A percentile compares a stretch with the other conserved stretches of the same genome.
phyloP scores from a whole-genome alignment of 2,888 invertebrate species.

The Cheilosia vulpina region DNA sequence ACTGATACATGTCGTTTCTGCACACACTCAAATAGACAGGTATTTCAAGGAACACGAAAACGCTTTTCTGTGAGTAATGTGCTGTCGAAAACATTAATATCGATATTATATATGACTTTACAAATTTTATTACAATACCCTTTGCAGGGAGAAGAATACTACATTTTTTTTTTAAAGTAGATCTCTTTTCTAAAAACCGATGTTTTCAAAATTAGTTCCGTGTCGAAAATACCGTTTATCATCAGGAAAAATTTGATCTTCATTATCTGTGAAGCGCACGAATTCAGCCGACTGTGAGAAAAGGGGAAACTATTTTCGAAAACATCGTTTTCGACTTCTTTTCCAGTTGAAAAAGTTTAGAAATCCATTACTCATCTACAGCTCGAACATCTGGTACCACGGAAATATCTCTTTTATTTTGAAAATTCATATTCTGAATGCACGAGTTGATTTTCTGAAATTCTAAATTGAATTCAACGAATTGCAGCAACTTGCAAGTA shows the following conservation, averaged over 20 bases:
- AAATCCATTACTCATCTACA: neutral
- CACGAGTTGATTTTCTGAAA: no score
- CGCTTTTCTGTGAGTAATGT: constrained; percentile 4
- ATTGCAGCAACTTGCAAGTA: no score
- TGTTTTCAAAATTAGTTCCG: neutral
- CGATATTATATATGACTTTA: no score
- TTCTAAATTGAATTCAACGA: no score
- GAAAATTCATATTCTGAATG: no score
- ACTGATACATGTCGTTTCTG: neutral
- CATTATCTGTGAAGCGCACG: neutral
- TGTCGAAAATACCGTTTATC: neutral
- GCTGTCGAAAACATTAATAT: neutral
- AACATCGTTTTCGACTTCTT: neutral
- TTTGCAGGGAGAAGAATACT: neutral
- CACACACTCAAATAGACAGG: constrained; percentile 5
- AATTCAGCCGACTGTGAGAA: neutral
- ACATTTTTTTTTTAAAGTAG: no score
- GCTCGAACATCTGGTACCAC: no score
- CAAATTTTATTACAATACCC: neutral
- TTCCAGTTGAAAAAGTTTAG: neutral
- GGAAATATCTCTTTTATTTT: no score
- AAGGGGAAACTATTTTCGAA: neutral
- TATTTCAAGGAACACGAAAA: constrained; percentile 6
- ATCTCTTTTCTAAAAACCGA: no score
- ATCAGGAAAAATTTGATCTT: neutral